phyloP scores from a whole-genome alignment of 2,888 invertebrate genomes.

The Parnassius smintheus region DNA sequence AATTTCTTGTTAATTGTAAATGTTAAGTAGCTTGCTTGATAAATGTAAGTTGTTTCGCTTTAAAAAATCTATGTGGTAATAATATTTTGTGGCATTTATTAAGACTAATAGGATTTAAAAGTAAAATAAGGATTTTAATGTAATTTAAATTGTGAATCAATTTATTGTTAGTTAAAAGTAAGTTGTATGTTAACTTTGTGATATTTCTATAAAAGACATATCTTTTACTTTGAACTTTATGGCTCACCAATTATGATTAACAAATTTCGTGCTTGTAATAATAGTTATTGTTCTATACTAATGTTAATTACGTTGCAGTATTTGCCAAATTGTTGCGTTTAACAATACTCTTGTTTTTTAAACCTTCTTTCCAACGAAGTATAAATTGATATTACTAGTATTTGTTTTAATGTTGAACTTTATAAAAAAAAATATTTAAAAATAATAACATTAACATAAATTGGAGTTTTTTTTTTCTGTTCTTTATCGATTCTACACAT shows the following conservation, averaged over 20 bases:
- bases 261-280: not conserved
- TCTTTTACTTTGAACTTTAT: conserved; percentile 7
- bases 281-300: not conserved
- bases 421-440: too few relatives aligned
- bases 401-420: too few relatives aligned
- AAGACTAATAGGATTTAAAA: not conserved
- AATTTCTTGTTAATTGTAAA: not conserved
- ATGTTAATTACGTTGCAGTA: not conserved
- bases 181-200: not conserved
- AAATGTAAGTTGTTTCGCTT: too few relatives aligned
- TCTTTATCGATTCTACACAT: too few relatives aligned
- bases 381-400: too few relatives aligned
- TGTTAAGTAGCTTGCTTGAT: not conserved
- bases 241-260: conserved; percentile 18
- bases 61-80: not conserved
- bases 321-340: not conserved
- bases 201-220: conserved; percentile 15
- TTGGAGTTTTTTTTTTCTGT: too few relatives aligned
- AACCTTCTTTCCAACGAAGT: not conserved
- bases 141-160: not conserved
- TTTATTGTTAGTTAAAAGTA: not conserved
- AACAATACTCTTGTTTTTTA: not conserved
- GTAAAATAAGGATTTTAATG: not conserved
- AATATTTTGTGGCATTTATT: not conserved
- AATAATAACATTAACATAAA: not conserved